Base-by-base conservation (phyloP, 2,888 invertebrate genomes). In the Apocheima hispidaria region DNA sequence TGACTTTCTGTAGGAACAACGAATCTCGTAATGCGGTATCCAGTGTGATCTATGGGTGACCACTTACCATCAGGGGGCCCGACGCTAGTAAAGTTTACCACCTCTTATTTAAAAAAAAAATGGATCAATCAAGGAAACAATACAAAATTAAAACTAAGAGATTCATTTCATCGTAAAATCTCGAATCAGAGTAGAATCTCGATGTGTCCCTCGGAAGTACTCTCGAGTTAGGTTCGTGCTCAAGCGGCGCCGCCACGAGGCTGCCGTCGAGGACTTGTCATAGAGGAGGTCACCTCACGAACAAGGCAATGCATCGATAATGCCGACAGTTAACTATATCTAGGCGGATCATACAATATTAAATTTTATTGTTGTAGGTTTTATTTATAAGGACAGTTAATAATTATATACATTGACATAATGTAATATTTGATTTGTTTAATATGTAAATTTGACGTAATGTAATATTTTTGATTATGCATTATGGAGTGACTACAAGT, bases 271-370 rank as follows among this genome's bases (percentile, higher is more conserved):
- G 41, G n/a, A 16, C 41, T 9, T 12, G 28, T 9, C 35, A n/a
- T n/a, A n/a, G n/a, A n/a, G n/a, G 35, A 35, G 49, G 49, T 49
- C 49, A 49, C 20, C 35, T 49, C 49, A 49, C 20, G 35, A 49
- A 21, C 49, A 21, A 44, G 28, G 14, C 44, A 10, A 26, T 10
- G 26, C 21, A 35, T 49, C 49, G 35, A 49, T 35, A 35, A 44
- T 28, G 9, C 7, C 9, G n/a, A 35, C 23, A 43, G 10, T 9
- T 43, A 43, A 7, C 7, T 41, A 21, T 38, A 38, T 7, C 16
- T 38, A 4, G 1, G n/a, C n/a, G n/a, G n/a, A n/a, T n/a, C n/a
- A n/a, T n/a, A n/a, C n/a, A n/a, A n/a, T n/a, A n/a, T n/a, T n/a
- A n/a, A n/a, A n/a, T n/a, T n/a, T n/a, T n/a, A n/a, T n/a, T n/a